These are phyloP conservation scores for Drosophila lowei DNA, from an alignment of 1,140 invertebrate genomes.

Conservation along the genomic window DNA sequence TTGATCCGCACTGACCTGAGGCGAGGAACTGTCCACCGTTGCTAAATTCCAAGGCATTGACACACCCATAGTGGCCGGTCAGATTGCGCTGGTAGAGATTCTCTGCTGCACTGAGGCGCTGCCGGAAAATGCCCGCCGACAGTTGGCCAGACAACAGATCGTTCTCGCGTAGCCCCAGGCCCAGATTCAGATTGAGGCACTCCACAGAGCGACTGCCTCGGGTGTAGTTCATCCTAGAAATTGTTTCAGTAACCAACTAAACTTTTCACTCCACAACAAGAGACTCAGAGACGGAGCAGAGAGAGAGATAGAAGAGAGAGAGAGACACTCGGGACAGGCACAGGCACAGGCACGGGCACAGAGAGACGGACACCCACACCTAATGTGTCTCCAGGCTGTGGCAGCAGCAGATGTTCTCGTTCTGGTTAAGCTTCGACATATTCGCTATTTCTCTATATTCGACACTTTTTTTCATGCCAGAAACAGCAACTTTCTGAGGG, in stretches of 20 bases:
- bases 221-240: slow-evolving; percentile 43
- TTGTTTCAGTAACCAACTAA: neutral
- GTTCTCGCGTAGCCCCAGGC: slow-evolving; percentile 51
- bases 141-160: slow-evolving; percentile 41
- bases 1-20: slow-evolving; percentile 87
- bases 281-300: no score
- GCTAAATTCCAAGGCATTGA: slow-evolving; percentile 98
- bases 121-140: slow-evolving; percentile 85
- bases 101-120: slow-evolving; percentile 86
- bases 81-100: slow-evolving; percentile 94
- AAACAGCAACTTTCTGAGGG: no score
- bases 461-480: no score
- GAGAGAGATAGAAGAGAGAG: no score
- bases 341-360: no score
- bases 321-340: no score
- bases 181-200: slow-evolving; percentile 61
- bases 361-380: neutral
- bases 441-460: neutral
- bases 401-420: neutral
- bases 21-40: slow-evolving; percentile 92
- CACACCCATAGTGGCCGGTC: slow-evolving; percentile 95
- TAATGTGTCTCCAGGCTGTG: slow-evolving; percentile 4
- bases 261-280: neutral
- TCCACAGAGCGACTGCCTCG: slow-evolving; percentile 25
- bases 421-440: neutral